Base-by-base conservation (phyloP, 2,113 vertebrate genomes). In the Uropsilus gracilis region DNA sequence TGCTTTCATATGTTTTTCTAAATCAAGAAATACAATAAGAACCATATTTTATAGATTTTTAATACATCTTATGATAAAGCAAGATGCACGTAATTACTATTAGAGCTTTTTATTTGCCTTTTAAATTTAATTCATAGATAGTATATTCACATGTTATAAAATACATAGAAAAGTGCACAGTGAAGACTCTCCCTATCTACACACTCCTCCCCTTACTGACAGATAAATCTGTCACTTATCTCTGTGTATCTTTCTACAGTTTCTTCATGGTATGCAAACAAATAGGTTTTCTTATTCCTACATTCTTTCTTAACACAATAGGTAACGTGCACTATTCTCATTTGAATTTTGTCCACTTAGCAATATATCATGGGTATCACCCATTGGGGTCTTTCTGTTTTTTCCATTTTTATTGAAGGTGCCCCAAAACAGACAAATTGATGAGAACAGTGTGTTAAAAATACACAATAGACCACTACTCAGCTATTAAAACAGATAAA, bases 91-190 rank as follows among this genome's bases (percentile, higher is more conserved):
- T 39, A 59, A 83, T 37, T 39, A 39, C 32, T 53, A 39, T 44
- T 14, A 64, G 48, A 1, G n/a, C 42, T 73, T 77, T 53, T 73
- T 18, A 72, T 61, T 80, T 88, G 34, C 48, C 42, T 53, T 72
- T 83, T 71, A 42, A 50, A 59, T 61, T 91, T 93, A 55, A 55
- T 22, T 96, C 90, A 28, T 63, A 53, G 48, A 11, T 61, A 66
- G 18, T 13, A 61, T 53, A 63, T 80, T 55, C 34, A 50, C 4
- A 28, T 32, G 32, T 2, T 11, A 66, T 34, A n/a, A 50, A 75
- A 80, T 53, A 10, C 48, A 16, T 86, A 53, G 8, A 69, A 63
- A 72, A 32, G 12, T 46, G n/a, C 17, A 26, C 34, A 46, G 18
- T 84, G 24, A 80, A 55, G 42, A n/a, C n/a, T 68, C 71, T 88